A percentile compares a stretch with the other conserved stretches of the same genome.
Evolutionary conservation across 1,140 invertebrate genomes (phyloP).

Genomic region (Ceratina calcarata): DNA sequence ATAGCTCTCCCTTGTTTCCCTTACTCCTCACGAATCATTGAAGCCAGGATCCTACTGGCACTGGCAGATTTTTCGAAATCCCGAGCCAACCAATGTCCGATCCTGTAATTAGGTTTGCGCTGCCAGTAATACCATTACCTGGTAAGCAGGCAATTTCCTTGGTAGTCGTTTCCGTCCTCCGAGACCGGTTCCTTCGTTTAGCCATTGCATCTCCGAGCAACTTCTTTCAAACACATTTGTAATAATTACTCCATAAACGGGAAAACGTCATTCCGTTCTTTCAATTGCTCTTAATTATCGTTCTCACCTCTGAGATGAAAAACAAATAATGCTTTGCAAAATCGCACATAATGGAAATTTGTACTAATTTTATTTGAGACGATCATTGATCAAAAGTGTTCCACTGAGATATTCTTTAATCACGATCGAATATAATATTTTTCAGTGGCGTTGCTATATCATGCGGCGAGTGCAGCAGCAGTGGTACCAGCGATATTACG

Average conservation of each 20-base stretch:
- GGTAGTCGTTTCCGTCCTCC: slow-evolving; percentile 22
- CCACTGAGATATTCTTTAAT: neutral
- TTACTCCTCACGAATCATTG: slow-evolving; percentile 22
- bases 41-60: slow-evolving; percentile 25
- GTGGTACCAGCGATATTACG: slow-evolving; percentile 87
- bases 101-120: slow-evolving; percentile 70
- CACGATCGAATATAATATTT: slow-evolving; percentile 42
- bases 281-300: no score
- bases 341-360: no score
- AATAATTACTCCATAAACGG: neutral
- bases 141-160: slow-evolving; percentile 69
- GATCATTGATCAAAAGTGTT: no score
- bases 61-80: slow-evolving; percentile 25
- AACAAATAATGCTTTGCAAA: no score
- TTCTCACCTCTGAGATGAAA: no score
- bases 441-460: slow-evolving; percentile 87
- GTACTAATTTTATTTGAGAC: no score
- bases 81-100: slow-evolving; percentile 67
- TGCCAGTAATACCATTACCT: slow-evolving; percentile 67
- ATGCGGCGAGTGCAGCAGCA: slow-evolving; percentile 85
- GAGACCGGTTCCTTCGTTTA: slow-evolving; percentile 23
- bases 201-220: neutral
- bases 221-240: neutral
- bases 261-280: neutral
- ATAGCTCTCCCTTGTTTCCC: neutral